These are phyloP conservation scores for Hippocampus zosterae DNA, from an alignment of 2,113 vertebrate genomes.

Conservation along the genomic window DNA sequence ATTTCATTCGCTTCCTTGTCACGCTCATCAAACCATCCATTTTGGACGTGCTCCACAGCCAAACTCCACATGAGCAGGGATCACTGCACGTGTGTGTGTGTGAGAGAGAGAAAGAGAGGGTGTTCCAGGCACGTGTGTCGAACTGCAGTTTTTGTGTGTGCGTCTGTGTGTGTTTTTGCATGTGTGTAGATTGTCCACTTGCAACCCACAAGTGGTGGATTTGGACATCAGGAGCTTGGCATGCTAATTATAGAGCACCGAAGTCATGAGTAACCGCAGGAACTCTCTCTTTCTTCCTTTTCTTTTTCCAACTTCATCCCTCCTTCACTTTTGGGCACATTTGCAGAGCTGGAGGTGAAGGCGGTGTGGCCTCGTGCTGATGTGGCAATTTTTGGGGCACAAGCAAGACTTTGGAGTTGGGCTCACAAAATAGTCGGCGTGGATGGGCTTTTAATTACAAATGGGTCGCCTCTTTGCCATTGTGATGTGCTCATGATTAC, in stretches of 20 bases:
- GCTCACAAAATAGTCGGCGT: not conserved
- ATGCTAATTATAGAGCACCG: constrained; percentile 65
- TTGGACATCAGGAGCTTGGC: constrained; percentile 68
- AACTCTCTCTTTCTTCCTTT: constrained; percentile 45
- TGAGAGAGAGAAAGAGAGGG: too few relatives aligned
- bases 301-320: constrained; percentile 37
- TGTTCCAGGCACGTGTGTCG: not conserved
- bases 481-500: not conserved
- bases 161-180: constrained; percentile 1
- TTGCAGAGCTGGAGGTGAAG: constrained; percentile 43
- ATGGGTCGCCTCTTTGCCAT: not conserved
- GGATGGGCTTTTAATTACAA: not conserved
- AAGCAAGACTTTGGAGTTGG: not conserved
- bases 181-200: constrained; percentile 38
- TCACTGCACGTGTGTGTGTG: constrained; percentile 27
- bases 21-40: constrained; percentile 10
- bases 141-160: not conserved
- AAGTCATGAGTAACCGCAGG: constrained; percentile 61
- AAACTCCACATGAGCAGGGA: constrained; percentile 26
- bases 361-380: constrained; percentile 28
- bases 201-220: constrained; percentile 42
- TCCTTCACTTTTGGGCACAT: constrained; percentile 47
- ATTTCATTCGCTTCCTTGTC: constrained; percentile 7
- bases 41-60: constrained; percentile 9
- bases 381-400: constrained; percentile 3